Evolutionary conservation across 2,888 invertebrate species (phyloP).

Genomic region (Bimastos eiseni): DNA sequence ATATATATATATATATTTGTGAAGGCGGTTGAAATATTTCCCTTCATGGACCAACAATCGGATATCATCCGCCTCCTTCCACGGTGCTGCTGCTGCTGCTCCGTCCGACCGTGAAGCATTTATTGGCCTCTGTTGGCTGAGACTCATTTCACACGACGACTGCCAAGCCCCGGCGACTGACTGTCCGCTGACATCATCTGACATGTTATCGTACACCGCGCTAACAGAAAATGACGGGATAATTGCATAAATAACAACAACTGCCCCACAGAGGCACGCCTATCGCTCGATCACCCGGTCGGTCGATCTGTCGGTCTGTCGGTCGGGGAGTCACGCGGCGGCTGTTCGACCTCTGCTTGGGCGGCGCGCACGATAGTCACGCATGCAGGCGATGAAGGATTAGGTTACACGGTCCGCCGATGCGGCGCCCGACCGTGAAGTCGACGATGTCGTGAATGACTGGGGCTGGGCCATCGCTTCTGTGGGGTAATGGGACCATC

Average conservation of each 20-base stretch:
- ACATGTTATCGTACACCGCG: not conserved
- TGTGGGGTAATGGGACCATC: not conserved
- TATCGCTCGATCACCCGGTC: not conserved
- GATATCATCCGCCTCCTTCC: not conserved
- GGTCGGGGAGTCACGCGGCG: not conserved
- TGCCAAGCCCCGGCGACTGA: not conserved
- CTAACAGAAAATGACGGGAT: not conserved
- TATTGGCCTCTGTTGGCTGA: not conserved
- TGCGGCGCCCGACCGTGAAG: not conserved
- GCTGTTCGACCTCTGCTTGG: not conserved
- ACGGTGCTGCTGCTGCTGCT: not conserved
- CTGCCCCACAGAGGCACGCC: not conserved
- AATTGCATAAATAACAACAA: constrained; percentile 20
- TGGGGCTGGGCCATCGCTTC: not conserved
- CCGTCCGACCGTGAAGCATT: not conserved
- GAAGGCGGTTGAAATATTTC: not conserved
- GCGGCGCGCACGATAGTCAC: not conserved
- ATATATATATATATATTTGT: not conserved
- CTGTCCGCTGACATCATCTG: not conserved
- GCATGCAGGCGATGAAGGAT: constrained; percentile 18
- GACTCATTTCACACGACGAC: not conserved
- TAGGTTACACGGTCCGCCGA: not conserved
- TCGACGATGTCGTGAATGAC: not conserved
- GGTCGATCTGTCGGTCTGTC: not conserved
- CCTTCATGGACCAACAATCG: not conserved